phyloP scores from a whole-genome alignment of 2,888 invertebrate species.

The Agapostemon virescens region DNA sequence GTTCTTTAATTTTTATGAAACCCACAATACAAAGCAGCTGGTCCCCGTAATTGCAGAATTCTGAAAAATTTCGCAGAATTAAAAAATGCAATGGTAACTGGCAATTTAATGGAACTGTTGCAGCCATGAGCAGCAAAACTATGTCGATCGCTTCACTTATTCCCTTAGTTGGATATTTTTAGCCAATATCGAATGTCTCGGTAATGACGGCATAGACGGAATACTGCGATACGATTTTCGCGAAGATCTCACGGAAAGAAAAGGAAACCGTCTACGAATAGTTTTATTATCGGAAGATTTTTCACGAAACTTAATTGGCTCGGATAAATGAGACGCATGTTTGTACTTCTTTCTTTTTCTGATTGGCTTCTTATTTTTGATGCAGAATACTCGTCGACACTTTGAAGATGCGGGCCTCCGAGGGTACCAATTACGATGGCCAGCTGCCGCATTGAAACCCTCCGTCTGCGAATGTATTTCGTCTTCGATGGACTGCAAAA shows the following conservation, averaged over 20 bases:
- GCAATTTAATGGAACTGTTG: not conserved
- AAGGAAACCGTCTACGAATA: not conserved
- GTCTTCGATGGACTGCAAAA: constrained; percentile 22
- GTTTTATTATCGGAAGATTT: constrained; percentile 11
- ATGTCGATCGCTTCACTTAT: constrained; percentile 31
- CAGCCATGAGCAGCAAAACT: constrained; percentile 6
- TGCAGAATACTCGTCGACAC: constrained; percentile 72
- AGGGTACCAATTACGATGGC: constrained; percentile 75
- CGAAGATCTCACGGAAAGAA: not conserved
- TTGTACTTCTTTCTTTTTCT: constrained; percentile 10
- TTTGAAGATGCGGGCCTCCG: constrained; percentile 74
- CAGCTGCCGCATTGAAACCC: constrained; percentile 66
- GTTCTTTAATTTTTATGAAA: not conserved
- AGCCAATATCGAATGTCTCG: not conserved
- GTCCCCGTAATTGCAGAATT: constrained; percentile 4
- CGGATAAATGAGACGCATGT: constrained; percentile 32
- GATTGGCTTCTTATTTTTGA: constrained; percentile 58
- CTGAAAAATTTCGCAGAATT: not conserved
- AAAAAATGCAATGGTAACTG: not conserved
- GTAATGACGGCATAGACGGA: constrained; percentile 13
- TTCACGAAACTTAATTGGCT: constrained; percentile 38
- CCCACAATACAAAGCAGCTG: not conserved
- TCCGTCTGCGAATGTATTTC: constrained; percentile 34
- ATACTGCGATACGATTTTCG: constrained; percentile 14
- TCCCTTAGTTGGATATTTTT: not conserved